Percentiles rank a stretch among this genome's conserved stretches.
Conservation (phyloP, 1,140 invertebrate genomes). For the Caenorhabditis briggsae region DNA sequence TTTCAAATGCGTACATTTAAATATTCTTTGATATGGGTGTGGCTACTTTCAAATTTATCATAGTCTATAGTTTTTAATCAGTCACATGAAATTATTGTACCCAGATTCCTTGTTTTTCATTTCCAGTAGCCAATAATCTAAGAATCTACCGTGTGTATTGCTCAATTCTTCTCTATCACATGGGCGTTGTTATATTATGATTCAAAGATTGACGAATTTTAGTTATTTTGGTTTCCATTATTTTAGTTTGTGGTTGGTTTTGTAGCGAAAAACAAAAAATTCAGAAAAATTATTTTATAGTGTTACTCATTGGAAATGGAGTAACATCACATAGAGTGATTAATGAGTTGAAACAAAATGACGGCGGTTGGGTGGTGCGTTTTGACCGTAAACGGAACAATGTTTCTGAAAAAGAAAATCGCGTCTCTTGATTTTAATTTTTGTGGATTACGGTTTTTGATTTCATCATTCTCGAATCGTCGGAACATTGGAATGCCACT, state of each 20-base stretch:
- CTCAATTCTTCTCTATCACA: background rate
- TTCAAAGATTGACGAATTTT: background rate
- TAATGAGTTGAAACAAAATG: background rate
- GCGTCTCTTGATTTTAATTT: background rate
- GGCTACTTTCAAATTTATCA: background rate
- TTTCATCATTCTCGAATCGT: background rate
- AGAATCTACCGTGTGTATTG: background rate
- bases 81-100: background rate
- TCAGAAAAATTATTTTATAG: too few species aligned
- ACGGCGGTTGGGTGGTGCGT: background rate
- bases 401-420: background rate
- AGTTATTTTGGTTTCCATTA: slow-evolving; percentile 1
- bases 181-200: background rate
- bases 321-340: background rate
- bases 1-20: too few species aligned
- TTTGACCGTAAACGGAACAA: background rate
- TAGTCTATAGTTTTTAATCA: too few species aligned
- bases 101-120: background rate
- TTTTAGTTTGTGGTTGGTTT: background rate
- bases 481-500: background rate
- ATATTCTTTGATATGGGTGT: background rate
- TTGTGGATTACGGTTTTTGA: background rate
- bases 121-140: background rate
- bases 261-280: too few species aligned
- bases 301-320: too few species aligned